Percentiles rank a stretch among this genome's conserved stretches.
Conservation (phyloP, 2,888 invertebrate species). For the Conistra vaccinii region DNA sequence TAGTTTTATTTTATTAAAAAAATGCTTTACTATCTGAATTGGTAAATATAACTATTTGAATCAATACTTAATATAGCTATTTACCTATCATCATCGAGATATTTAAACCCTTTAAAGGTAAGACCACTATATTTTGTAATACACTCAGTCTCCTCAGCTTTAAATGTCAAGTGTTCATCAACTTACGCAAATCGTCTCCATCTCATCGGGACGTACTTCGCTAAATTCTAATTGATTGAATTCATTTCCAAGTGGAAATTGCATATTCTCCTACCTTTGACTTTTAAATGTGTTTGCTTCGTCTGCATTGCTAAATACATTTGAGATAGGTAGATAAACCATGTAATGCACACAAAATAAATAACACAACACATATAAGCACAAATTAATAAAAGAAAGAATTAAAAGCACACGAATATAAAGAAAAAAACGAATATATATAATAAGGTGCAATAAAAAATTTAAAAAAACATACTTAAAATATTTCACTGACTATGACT, state of each 20-base stretch:
- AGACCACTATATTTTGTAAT: slow-evolving; percentile 33
- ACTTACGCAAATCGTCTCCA: slow-evolving; percentile 42
- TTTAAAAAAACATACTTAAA: too few species aligned
- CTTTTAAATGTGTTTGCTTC: slow-evolving; percentile 29
- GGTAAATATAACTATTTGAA: neutral
- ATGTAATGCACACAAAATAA: neutral
- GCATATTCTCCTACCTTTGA: slow-evolving; percentile 38
- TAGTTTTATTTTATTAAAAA: too few species aligned
- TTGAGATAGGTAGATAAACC: neutral
- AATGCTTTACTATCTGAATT: too few species aligned
- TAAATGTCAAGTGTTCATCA: slow-evolving; percentile 52
- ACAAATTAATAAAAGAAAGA: too few species aligned
- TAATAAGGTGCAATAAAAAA: too few species aligned
- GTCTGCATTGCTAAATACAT: slow-evolving; percentile 3
- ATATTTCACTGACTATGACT: too few species aligned
- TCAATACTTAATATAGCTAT: neutral
- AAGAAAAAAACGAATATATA: too few species aligned
- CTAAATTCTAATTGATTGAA: slow-evolving; percentile 53
- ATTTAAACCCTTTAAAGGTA: slow-evolving; percentile 10
- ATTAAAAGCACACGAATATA: neutral
- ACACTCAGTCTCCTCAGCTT: slow-evolving; percentile 1
- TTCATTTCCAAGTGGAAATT: slow-evolving; percentile 47
- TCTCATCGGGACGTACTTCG: slow-evolving; percentile 22
- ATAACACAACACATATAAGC: neutral
- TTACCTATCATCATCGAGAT: neutral